phyloP scores from a whole-genome alignment of 2,797 vertebrate genomes.

The Acanthiza pusilla region DNA sequence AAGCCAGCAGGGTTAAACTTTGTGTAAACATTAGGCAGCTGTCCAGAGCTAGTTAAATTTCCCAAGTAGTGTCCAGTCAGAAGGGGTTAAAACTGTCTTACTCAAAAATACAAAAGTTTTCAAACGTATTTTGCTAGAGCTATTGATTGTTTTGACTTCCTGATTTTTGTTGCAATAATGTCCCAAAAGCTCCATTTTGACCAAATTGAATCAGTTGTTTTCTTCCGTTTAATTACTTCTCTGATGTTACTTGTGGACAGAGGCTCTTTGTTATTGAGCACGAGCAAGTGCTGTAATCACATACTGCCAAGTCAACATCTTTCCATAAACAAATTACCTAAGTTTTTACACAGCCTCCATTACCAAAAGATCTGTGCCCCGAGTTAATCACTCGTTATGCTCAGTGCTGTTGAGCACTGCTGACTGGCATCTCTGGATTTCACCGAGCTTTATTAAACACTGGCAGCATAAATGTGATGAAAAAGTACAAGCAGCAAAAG shows the following conservation, averaged over 20 bases:
- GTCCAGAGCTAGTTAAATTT: neutral
- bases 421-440: neutral
- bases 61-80: neutral
- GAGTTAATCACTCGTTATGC: neutral
- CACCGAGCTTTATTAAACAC: neutral
- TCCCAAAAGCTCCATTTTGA: neutral
- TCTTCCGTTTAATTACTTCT: neutral
- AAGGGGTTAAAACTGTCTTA: neutral
- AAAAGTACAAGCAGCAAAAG: neutral
- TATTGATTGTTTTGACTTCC: neutral
- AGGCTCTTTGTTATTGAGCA: neutral
- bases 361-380: neutral
- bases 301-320: neutral
- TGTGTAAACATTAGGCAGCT: neutral
- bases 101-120: neutral
- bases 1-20: neutral
- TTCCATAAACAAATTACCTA: neutral
- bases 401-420: neutral
- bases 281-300: neutral
- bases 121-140: neutral
- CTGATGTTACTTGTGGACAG: neutral
- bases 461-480: neutral
- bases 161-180: neutral
- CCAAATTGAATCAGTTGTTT: neutral
- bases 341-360: neutral